Percentiles rank a stretch among this genome's conserved stretches.
phyloP scores from a whole-genome alignment of 2,797 vertebrate genomes.

The Crax fasciolata region DNA sequence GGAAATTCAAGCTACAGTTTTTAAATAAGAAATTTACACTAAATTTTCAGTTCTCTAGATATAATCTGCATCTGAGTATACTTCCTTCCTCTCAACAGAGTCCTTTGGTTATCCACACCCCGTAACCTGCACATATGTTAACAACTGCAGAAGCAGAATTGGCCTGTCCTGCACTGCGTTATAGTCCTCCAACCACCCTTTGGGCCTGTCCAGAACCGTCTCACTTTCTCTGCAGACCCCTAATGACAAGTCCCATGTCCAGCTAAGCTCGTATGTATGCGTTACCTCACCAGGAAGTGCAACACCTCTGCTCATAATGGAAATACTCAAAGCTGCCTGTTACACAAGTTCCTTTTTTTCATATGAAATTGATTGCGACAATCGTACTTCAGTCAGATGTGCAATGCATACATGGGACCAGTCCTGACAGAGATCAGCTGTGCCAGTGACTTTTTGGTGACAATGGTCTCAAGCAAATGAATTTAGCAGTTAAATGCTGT shows the following conservation, averaged over 20 bases:
- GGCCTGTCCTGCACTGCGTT: background rate
- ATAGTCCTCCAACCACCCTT: background rate
- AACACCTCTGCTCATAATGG: background rate
- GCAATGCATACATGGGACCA: fast-evolving
- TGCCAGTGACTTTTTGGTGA: background rate
- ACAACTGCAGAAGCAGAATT: background rate
- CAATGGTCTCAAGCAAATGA: background rate
- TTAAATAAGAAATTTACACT: background rate
- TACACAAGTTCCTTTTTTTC: background rate
- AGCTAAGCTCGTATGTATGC: background rate
- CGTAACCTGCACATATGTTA: fast-evolving
- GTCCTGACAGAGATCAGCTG: background rate
- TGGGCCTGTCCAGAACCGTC: background rate
- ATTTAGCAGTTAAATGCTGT: background rate
- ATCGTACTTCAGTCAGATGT: background rate
- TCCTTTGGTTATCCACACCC: background rate
- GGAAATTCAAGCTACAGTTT: background rate
- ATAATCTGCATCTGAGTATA: too few species aligned
- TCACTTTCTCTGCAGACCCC: background rate
- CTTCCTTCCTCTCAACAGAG: background rate
- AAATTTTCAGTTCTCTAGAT: background rate
- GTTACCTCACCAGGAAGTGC: background rate
- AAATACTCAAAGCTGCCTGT: background rate
- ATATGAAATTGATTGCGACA: background rate
- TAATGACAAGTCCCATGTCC: background rate